Percentiles rank a stretch among this genome's conserved stretches.
These are phyloP conservation scores for Ditula angustiorana DNA, from an alignment of 2,888 invertebrate genomes.

Conservation along the genomic window DNA sequence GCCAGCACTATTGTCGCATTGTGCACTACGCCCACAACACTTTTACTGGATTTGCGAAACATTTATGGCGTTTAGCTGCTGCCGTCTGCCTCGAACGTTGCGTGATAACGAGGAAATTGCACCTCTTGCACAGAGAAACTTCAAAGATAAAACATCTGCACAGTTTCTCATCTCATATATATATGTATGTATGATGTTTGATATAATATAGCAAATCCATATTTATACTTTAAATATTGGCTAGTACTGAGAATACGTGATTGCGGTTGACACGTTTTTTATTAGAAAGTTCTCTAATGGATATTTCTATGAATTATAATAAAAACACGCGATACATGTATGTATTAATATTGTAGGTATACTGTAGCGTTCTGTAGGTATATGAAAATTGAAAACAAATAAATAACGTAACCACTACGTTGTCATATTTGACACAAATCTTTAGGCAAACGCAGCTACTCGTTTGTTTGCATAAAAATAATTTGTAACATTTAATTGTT, in stretches of 20 bases:
- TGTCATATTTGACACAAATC: too few relatives aligned
- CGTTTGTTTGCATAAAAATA: too few relatives aligned
- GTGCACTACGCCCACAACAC: conserved; percentile 73
- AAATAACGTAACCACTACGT: not conserved
- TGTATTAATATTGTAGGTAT: not conserved
- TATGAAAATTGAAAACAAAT: not conserved
- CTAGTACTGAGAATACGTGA: not conserved
- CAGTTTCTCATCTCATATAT: conserved; percentile 16
- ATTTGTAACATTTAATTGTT: not conserved
- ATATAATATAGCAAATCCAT: not conserved
- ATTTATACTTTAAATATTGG: not conserved
- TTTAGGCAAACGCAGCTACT: not conserved
- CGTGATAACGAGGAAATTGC: conserved; percentile 71
- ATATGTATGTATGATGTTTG: not conserved
- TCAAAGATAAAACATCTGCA: conserved; percentile 25
- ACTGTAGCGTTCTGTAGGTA: not conserved
- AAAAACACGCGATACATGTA: not conserved
- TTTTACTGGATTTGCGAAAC: conserved; percentile 82
- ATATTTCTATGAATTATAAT: not conserved
- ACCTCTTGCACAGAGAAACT: conserved; percentile 49
- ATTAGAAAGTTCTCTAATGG: not conserved
- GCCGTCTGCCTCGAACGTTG: conserved; percentile 63
- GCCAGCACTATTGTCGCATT: conserved; percentile 76
- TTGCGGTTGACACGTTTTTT: not conserved
- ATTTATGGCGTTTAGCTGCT: conserved; percentile 67